Evolutionary conservation across 2,797 vertebrate species (phyloP), one percentile per base, ranked within the genome.

Genomic region (Erethizon dorsatum): DNA sequence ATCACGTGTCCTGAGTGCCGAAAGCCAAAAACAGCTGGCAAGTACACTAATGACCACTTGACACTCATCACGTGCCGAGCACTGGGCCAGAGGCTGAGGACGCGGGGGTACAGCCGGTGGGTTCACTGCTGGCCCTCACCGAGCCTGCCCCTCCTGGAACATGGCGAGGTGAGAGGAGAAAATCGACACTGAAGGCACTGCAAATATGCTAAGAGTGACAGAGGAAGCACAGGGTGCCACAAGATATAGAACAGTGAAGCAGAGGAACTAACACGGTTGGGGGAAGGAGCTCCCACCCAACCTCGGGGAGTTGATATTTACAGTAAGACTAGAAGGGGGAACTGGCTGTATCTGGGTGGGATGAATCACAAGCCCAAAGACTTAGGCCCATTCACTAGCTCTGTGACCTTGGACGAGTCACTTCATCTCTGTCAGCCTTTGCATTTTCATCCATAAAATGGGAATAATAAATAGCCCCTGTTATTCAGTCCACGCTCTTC

Each of bases 391-490:
- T 50, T 79, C 1, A 8, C 79, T n/a, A 52, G 26, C 56, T 84
- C 71, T 71, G 26, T 80, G 52, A 69, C n/a, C 8, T 69, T 75
- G 14, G 7, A 54, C 28, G 61, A 85, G 31, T 89, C 50, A 78
- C 31, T 54, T 92, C 17, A 77, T 18, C 12, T 79, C 85, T 71
- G 26, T 20, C 69, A 65, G 17, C 28, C 50, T 96, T 47, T 61
- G 15, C 57, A 69, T 90, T 77, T 89, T 63, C 50, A 89, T 78
- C 52, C 69, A 59, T 89, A 67, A 89, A 89, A 61, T 82, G 67
- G 31, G 11, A 26, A 41, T 20, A 77, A 45, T 41, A 80, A 31
- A 15, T 79, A 41, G n/a, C 82, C 14, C 3, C 41, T 90, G 14
- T 12, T 67, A 77, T 17, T 50, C 54, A 54, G 73, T 61, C 20